phyloP scores from a whole-genome alignment of 2,113 vertebrate species.

The Empidonax alnorum region DNA sequence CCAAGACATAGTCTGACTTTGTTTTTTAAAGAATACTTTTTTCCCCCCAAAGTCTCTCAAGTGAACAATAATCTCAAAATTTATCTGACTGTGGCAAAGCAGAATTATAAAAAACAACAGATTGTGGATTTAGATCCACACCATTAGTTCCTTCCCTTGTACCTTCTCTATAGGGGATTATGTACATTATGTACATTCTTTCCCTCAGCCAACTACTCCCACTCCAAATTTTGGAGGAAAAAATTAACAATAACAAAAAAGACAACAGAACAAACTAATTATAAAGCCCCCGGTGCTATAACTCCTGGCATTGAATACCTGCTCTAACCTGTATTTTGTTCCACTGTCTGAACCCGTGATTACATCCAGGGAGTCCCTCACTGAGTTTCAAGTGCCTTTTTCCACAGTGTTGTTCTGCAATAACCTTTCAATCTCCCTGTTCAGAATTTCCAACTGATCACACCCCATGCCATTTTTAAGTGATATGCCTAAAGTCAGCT shows the following conservation, averaged over 20 bases:
- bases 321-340: not conserved
- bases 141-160: not conserved
- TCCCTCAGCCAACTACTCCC: not conserved
- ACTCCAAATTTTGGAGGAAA: not conserved
- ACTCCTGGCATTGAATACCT: not conserved
- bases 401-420: not conserved
- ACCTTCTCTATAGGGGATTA: not conserved
- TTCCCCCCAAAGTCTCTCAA: not conserved
- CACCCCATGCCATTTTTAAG: constrained; percentile 19
- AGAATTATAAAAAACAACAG: not conserved
- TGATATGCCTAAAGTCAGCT: constrained; percentile 20
- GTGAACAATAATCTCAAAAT: not conserved
- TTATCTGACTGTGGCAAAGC: not conserved
- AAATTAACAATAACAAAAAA: not conserved
- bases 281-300: not conserved
- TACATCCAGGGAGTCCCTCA: not conserved
- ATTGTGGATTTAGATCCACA: not conserved
- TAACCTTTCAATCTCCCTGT: constrained; percentile 17
- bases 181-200: fast-evolving
- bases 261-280: not conserved
- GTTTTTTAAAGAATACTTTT: not conserved
- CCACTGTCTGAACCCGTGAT: not conserved
- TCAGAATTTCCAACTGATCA: constrained; percentile 42
- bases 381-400: constrained; percentile 11
- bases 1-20: not conserved